Base-by-base conservation (phyloP, 2,113 vertebrate genomes). In the Psettodes erumei region DNA sequence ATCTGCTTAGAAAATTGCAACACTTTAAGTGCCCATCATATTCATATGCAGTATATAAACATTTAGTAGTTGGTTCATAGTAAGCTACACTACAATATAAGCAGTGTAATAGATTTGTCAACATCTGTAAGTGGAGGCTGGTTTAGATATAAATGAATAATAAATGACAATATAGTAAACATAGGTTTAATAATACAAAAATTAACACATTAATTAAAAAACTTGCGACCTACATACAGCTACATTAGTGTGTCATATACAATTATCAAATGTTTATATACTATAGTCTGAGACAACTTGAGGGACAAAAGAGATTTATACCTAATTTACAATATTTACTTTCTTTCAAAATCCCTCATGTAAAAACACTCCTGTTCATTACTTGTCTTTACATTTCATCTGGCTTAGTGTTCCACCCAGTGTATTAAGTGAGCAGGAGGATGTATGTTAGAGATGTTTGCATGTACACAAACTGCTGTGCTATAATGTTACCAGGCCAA, bases 291-390 rank as follows among this genome's bases (percentile, higher is more conserved):
- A 43, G 56, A 67, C 19, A 12, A 21, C 42, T 53, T 10, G 7
- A 60, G 55, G 13, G 23, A 25, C 51, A 48, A 16, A 28, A 8
- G 6, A 63, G 16, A 18, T 37, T 8, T 47, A n/a, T 33, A 38
- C n/a, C 18, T 48, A 10, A 30, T 42, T 3, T n/a, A 16, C 27
- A 60, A 23, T 47, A 0, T 25, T 42, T 21, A 30, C 5, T 51
- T 38, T 38, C 51, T 6, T 15, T 76, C 7, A 30, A 51, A 70
- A 70, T 45, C 28, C 62, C 38, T 40, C 25, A 61, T 13, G 3
- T 18, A 48, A 23, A 25, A 0, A 30, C 38, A 19, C 19, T 8
- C 47, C 43, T 15, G 19, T 18, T 33, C 2, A 27, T 51, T 50
- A 6, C 11, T 25, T 32, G 8, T 11, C 28, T 56, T 56, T 58